Percentiles rank a stretch among this genome's conserved stretches.
phyloP scores from a whole-genome alignment of 2,113 vertebrate genomes.

The Anolis sagrei region DNA sequence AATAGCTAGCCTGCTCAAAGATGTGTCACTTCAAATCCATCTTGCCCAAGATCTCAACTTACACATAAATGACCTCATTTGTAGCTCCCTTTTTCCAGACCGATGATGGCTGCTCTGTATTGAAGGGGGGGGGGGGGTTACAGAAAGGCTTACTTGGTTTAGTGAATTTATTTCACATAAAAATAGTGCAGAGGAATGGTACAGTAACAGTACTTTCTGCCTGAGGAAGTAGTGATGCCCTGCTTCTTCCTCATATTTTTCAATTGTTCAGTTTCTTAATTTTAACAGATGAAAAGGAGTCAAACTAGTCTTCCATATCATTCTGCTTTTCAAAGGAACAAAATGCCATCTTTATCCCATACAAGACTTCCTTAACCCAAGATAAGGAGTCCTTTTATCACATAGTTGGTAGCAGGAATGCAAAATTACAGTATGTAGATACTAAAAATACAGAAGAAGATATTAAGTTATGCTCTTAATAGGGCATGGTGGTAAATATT shows the following conservation, averaged over 20 bases:
- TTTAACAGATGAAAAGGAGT: conserved; percentile 58
- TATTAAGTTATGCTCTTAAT: background rate
- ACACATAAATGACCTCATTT: conserved; percentile 49
- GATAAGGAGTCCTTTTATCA: background rate
- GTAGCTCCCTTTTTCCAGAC: conserved; percentile 45
- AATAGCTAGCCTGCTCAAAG: conserved; percentile 62
- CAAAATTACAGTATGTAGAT: background rate
- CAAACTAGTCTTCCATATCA: conserved; percentile 23
- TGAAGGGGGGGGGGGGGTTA: conserved; percentile 54
- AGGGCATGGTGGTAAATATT: background rate
- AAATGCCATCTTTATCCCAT: background rate
- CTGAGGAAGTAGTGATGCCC: conserved; percentile 40
- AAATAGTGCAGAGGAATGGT: conserved; percentile 55
- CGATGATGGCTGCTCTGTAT: conserved; percentile 50
- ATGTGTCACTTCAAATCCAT: conserved; percentile 63
- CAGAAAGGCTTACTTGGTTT: conserved; percentile 49
- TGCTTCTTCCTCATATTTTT: conserved; percentile 45
- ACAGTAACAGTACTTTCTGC: conserved; percentile 58
- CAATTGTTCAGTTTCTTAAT: conserved; percentile 53
- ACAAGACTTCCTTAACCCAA: background rate
- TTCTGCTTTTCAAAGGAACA: conserved; percentile 13
- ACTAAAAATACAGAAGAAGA: background rate
- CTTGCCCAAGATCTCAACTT: conserved; percentile 44
- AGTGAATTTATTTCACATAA: conserved; percentile 57
- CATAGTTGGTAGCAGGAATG: background rate